phyloP scores from a whole-genome alignment of 2,113 vertebrate genomes.

The Rhinogobius similis region DNA sequence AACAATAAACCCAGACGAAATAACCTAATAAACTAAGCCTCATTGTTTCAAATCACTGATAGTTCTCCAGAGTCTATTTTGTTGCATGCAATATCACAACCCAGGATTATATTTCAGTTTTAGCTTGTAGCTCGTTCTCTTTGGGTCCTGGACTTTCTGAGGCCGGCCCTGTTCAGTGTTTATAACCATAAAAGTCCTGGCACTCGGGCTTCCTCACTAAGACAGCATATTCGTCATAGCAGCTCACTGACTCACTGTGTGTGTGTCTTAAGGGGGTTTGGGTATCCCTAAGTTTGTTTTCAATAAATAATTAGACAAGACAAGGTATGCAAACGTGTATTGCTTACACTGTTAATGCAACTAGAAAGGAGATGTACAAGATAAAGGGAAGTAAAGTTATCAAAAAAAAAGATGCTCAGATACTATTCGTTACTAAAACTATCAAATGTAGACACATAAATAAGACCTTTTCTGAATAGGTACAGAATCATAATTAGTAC shows the following conservation, averaged over 20 bases:
- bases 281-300: constrained; percentile 38
- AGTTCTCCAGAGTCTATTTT: background rate
- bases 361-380: background rate
- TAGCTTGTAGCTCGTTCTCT: constrained; percentile 9
- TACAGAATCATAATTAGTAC: background rate
- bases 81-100: constrained; percentile 8
- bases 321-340: background rate
- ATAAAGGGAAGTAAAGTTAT: no score
- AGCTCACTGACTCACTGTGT: constrained; percentile 61
- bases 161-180: constrained; percentile 49
- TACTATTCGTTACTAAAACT: background rate
- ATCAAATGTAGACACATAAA: background rate
- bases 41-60: background rate
- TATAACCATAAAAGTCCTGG: constrained; percentile 76
- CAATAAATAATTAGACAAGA: constrained; percentile 37
- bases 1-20: constrained; percentile 23
- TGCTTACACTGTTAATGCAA: background rate
- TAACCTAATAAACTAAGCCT: background rate
- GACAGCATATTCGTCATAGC: constrained; percentile 64
- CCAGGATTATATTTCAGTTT: constrained; percentile 18
- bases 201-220: constrained; percentile 36
- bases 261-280: constrained; percentile 17
- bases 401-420: background rate
- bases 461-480: background rate
- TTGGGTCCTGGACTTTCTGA: constrained; percentile 7